Percentiles rank a stretch among this genome's conserved stretches.
Conservation (phyloP, 1,140 invertebrate species). For the Drosophila gunungcola region DNA sequence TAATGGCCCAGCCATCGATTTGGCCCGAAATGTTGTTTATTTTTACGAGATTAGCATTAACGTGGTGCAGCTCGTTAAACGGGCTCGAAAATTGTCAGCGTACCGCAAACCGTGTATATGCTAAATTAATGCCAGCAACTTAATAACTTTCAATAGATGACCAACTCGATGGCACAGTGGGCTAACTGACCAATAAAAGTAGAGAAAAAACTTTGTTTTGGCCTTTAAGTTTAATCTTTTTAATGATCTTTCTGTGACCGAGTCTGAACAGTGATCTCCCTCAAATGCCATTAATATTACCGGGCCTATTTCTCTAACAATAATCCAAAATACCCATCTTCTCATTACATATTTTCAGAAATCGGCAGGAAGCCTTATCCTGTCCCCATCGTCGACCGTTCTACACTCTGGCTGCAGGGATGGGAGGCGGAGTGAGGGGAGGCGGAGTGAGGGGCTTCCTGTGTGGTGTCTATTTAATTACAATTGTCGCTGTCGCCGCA, state of each 20-base stretch:
- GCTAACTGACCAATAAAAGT: not conserved
- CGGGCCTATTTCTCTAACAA: too few species aligned
- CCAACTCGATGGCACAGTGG: constrained; percentile 40
- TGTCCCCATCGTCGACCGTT: not conserved
- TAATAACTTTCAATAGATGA: constrained; percentile 57
- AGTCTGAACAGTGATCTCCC: too few species aligned
- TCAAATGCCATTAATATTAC: too few species aligned
- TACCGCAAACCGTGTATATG: constrained; percentile 31
- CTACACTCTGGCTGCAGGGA: constrained; percentile 6
- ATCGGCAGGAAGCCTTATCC: constrained; percentile 1
- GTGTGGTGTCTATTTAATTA: constrained; percentile 83
- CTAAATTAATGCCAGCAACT: constrained; percentile 55
- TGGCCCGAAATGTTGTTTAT: constrained; percentile 43
- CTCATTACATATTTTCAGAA: not conserved
- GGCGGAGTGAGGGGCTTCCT: constrained; percentile 17
- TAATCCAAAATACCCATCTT: not conserved
- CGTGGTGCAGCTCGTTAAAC: constrained; percentile 43
- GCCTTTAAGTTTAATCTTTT: too few species aligned
- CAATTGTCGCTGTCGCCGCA: constrained; percentile 80
- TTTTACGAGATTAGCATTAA: constrained; percentile 44
- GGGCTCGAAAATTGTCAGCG: constrained; percentile 36
- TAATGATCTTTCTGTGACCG: too few species aligned
- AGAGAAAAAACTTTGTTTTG: not conserved
- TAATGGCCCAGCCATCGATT: constrained; percentile 38
- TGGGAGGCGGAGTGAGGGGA: too few species aligned